These are phyloP conservation scores for Myotis davidii DNA, from an alignment of 2,113 vertebrate species.

Conservation along the genomic window DNA sequence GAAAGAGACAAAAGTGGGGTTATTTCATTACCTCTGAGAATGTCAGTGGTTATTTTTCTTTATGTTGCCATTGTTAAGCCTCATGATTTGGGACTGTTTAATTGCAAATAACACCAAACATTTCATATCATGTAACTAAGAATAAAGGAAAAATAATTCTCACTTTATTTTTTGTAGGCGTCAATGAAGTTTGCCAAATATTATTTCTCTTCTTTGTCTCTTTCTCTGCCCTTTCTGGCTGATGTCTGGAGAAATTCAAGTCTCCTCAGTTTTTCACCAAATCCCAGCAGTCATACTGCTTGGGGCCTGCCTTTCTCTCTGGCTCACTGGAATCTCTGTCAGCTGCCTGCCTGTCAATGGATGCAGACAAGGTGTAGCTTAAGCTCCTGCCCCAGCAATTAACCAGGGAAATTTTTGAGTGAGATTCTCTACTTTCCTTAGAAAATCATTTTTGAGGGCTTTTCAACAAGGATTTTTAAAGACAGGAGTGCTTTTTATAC, in stretches of 20 bases:
- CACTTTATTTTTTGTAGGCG: slow-evolving; percentile 21
- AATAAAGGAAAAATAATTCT: slow-evolving; percentile 1
- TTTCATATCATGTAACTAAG: background rate
- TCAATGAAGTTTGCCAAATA: background rate
- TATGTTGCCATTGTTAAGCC: background rate
- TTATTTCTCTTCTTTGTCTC: slow-evolving; percentile 1
- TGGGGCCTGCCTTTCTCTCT: slow-evolving; percentile 24
- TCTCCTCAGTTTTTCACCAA: background rate
- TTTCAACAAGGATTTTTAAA: slow-evolving; percentile 60
- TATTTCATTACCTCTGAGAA: background rate
- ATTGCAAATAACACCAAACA: background rate
- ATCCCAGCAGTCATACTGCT: background rate
- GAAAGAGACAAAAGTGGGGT: background rate
- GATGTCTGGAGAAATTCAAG: slow-evolving; percentile 10
- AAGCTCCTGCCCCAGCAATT: slow-evolving; percentile 41
- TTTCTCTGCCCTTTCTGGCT: background rate
- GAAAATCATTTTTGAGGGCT: slow-evolving; percentile 23
- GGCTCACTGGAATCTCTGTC: slow-evolving; percentile 45
- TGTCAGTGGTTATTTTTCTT: background rate
- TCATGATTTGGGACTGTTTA: background rate
- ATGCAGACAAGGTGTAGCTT: slow-evolving; percentile 57
- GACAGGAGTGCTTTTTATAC: slow-evolving; percentile 52
- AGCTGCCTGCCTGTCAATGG: slow-evolving; percentile 40
- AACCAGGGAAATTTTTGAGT: background rate
- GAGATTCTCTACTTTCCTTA: background rate